These are phyloP conservation scores for Canis aureus DNA, from an alignment of 2,113 vertebrate genomes.

Conservation along the genomic window DNA sequence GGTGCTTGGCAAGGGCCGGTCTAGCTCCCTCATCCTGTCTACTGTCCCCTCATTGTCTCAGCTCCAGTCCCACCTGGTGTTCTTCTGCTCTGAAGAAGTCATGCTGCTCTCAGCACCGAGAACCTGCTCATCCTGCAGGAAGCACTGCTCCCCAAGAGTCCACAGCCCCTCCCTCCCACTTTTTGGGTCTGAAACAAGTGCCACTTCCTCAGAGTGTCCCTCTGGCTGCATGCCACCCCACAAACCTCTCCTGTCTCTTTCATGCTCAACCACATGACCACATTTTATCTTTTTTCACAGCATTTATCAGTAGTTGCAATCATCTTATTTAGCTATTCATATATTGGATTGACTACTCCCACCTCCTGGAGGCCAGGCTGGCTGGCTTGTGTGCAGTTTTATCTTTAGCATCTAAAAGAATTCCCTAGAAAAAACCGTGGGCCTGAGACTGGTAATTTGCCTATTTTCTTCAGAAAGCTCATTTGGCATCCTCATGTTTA, in stretches of 20 bases:
- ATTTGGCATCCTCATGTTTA: neutral
- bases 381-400: rapidly evolving
- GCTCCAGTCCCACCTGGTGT: neutral
- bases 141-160: rapidly evolving
- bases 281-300: neutral
- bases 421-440: neutral
- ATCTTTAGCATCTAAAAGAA: neutral
- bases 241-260: neutral
- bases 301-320: neutral
- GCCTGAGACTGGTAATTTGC: neutral
- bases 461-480: neutral
- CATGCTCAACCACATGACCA: rapidly evolving
- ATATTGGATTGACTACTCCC: no score
- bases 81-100: neutral
- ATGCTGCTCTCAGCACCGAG: neutral
- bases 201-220: neutral
- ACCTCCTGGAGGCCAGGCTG: no score
- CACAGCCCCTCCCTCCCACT: neutral
- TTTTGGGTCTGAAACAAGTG: neutral
- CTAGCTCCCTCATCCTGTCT: no score
- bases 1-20: rapidly evolving
- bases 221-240: rapidly evolving
- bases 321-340: neutral
- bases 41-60: rapidly evolving
- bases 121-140: neutral